These are phyloP conservation scores for Lagenorhynchus albirostris DNA, from an alignment of 2,113 vertebrate genomes.

Conservation along the genomic window DNA sequence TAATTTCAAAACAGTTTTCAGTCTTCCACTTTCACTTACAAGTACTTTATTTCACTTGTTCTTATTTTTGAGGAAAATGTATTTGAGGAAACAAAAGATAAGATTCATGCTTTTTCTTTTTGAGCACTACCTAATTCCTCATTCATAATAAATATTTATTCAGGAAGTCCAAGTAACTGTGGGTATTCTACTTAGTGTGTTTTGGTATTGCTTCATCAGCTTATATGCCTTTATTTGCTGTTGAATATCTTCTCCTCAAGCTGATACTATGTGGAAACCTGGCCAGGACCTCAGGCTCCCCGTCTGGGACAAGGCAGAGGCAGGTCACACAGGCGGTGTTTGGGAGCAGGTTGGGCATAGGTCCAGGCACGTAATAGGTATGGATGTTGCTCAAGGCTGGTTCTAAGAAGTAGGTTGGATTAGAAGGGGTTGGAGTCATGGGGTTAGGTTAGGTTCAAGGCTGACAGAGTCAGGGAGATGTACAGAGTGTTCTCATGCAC, in stretches of 20 bases:
- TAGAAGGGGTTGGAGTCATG: background rate
- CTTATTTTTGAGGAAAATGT: background rate
- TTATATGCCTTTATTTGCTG: background rate
- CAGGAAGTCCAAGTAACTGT: background rate
- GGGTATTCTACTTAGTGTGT: background rate
- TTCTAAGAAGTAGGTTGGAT: background rate
- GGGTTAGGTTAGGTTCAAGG: background rate
- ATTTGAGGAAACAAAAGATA: background rate
- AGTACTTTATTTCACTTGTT: background rate
- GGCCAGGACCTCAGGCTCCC: background rate
- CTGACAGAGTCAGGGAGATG: background rate
- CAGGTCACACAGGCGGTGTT: background rate
- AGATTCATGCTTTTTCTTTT: background rate
- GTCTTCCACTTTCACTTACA: background rate
- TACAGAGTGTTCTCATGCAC: background rate
- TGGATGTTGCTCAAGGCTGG: background rate
- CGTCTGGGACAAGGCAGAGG: background rate
- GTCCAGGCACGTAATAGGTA: background rate
- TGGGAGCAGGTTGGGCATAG: background rate
- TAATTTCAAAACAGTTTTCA: background rate
- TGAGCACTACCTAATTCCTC: background rate
- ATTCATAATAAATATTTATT: constrained; percentile 1
- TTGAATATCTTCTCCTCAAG: background rate
- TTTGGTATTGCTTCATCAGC: constrained; percentile 28
- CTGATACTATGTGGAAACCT: background rate